Conservation (phyloP, 2,888 invertebrate genomes). For the Lysandra coridon region DNA sequence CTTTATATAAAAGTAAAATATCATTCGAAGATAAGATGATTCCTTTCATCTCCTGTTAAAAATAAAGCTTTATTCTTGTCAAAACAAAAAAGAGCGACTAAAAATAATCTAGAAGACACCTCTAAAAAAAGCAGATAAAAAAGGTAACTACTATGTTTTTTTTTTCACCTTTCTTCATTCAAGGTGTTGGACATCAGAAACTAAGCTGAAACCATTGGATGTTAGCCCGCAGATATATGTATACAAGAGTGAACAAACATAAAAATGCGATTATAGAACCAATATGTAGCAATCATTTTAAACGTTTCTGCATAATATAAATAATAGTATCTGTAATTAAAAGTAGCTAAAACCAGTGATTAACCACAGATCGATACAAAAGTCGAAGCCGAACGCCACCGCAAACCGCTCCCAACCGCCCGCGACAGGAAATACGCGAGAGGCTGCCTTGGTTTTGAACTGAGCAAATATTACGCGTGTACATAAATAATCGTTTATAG, state of each 20-base stretch:
- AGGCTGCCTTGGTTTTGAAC: conserved; percentile 34
- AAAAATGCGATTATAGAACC: background rate
- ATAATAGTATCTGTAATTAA: background rate
- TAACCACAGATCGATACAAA: conserved; percentile 27
- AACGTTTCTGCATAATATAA: background rate
- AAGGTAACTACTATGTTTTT: too few relatives aligned
- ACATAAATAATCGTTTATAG: conserved; percentile 50
- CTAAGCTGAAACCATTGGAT: too few relatives aligned
- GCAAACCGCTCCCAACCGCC: conserved; percentile 49
- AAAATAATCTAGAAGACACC: background rate
- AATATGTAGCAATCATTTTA: background rate
- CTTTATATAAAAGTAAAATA: conserved; percentile 4
- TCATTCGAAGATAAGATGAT: background rate
- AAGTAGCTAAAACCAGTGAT: conserved; percentile 25
- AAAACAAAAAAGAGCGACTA: background rate
- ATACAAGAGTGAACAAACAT: background rate
- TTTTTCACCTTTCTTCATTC: too few relatives aligned
- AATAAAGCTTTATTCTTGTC: background rate
- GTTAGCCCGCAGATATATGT: too few relatives aligned
- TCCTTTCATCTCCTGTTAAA: background rate
- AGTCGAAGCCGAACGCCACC: conserved; percentile 35
- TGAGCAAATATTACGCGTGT: conserved; percentile 41
- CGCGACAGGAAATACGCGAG: conserved; percentile 46
- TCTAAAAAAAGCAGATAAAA: too few relatives aligned
- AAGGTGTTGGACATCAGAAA: background rate